These are phyloP conservation scores for Eristalis intricaria DNA, from an alignment of 2,888 invertebrate genomes.

Conservation along the genomic window DNA sequence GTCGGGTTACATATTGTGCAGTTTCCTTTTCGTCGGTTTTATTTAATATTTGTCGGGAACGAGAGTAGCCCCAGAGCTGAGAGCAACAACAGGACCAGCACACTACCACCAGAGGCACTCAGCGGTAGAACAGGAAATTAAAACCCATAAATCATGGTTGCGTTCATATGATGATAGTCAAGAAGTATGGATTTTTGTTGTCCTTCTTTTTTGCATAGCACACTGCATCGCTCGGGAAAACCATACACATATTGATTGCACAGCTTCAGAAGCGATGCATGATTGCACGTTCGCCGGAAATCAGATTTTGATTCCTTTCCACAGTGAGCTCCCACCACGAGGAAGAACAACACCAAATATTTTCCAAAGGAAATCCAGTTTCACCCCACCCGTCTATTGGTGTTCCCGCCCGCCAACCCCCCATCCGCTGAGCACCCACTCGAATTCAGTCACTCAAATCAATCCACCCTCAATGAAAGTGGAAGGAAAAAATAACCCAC, in stretches of 20 bases:
- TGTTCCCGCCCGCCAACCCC: background rate
- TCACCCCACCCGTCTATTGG: background rate
- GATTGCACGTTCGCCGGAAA: slow-evolving; percentile 59
- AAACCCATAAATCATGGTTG: slow-evolving; percentile 79
- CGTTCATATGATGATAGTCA: slow-evolving; percentile 70
- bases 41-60: slow-evolving; percentile 62
- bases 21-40: slow-evolving; percentile 76
- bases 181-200: slow-evolving; percentile 69
- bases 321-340: slow-evolving; percentile 3
- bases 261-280: slow-evolving; percentile 59
- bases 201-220: slow-evolving; percentile 42
- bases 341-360: slow-evolving; percentile 43
- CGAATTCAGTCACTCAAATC: slow-evolving; percentile 67
- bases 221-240: slow-evolving; percentile 24
- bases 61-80: slow-evolving; percentile 37
- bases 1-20: slow-evolving; percentile 76
- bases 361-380: slow-evolving; percentile 56
- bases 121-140: slow-evolving; percentile 79
- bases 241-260: slow-evolving; percentile 66
- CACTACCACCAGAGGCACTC: slow-evolving; percentile 68
- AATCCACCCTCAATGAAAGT: slow-evolving; percentile 59
- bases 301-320: slow-evolving; percentile 67
- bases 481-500: slow-evolving; percentile 17
- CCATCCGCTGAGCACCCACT: slow-evolving; percentile 8
- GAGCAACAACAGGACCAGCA: slow-evolving; percentile 22